Evolutionary conservation across 2,888 invertebrate species (phyloP), one percentile per base, ranked within the genome.

Genomic region (Halictus quadricinctus): DNA sequence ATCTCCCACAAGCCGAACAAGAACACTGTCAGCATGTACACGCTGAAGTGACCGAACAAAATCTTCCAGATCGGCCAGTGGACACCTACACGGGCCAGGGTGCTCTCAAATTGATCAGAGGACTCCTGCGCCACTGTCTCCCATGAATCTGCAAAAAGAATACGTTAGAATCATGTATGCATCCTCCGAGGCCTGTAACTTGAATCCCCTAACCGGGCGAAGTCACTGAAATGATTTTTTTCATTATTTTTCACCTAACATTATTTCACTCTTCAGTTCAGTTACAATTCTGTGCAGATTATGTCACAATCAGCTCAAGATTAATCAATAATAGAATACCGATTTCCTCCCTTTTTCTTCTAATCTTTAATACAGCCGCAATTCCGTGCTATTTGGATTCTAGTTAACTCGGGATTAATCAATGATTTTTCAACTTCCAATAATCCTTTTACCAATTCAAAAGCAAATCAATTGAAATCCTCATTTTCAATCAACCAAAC

Each of bases 11-110:
- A 43, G 2, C 60, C 54, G 6, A 41, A 3, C 15, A 74, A 70
- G 15, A 84, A 54, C 25, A 50, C 18, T n/a, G 50, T 72, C 54
- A 72, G 10, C 77, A 77, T 82, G 25, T 82, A 74, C 13, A 82
- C 82, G 0, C 83, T 64, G 3, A 75, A 36, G 3, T 21, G 64
- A 36, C 69, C 25, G 15, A 82, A 43, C 43, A 74, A 60, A 4
- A 84, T 6, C 29, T 29, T 72, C 46, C 70, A 70, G 41, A 66
- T 43, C 29, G 54, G 7, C 41, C 46, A 54, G 10, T 58, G 25
- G 13, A 41, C 18, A 4, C 8, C 54, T 6, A 21, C n/a, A 41
- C 7, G 12, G 36, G 48, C 41, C 12, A 13, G 13, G 0, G 10
- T 13, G 18, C 25, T 50, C 36, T 75, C 72, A 3, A 25, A 36